Evolutionary conservation across 2,888 invertebrate species (phyloP), one percentile per base, ranked within the genome.

Genomic region (Trissoscelio sp.): DNA sequence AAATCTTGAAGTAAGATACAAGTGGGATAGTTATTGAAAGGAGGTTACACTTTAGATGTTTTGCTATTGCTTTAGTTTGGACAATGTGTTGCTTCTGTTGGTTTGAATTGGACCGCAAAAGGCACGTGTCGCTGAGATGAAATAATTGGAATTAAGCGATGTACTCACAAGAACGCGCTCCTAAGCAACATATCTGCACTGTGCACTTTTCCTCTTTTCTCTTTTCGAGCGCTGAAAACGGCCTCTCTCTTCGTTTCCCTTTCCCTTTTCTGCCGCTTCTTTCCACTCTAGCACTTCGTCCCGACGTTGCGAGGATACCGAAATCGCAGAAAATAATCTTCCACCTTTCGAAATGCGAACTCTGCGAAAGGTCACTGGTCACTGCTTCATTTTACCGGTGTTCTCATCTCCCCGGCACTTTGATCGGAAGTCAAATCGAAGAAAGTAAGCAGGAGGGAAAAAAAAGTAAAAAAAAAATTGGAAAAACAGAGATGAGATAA

Each of bases 171-270:
- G 31, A 90, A 73, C 75, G 84, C 87, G 85, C 84, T 86, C 83
- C 86, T 88, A 82, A 88, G 86, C 89, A 88, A 90, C 90, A 90
- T 90, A 86, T 88, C 86, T 89, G 86, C 86, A 87, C 88, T 83
- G 82, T 69, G 85, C 87, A 85, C 84, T 86, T 81, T 83, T 82
- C 79, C 83, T 85, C 81, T 81, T 72, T 80, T 81, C 82, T 81
- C 77, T 74, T 72, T 57, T 79, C 55, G 14, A 46, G 58, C 53
- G 57, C 72, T 57, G 80, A 67, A 73, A 53, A 28, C 83, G 70
- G 55, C 62, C 82, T 74, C 78, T 60, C 75, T 70, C 69, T 66
- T 53, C 62, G 22, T 24, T 73, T 74, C 55, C 66, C 62, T 78
- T 79, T 75, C 69, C 79, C 80, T 80, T 74, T 69, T 73, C 28